Percentiles rank a stretch among this genome's conserved stretches.
Evolutionary conservation across 2,888 invertebrate species (phyloP).

Genomic region (Cheilosia soror): DNA sequence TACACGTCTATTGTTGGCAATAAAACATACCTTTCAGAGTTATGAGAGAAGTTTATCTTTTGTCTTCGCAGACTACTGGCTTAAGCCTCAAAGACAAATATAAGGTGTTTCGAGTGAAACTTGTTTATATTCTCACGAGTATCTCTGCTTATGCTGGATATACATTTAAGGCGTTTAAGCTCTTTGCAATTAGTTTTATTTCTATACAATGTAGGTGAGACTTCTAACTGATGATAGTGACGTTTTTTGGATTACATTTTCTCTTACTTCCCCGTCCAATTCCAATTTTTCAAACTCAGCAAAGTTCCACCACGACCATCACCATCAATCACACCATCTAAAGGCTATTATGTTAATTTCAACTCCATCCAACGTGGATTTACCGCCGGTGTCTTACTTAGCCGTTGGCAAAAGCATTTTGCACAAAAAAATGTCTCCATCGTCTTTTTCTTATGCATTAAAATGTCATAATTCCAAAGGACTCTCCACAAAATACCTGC

Average conservation of each 20-base stretch:
- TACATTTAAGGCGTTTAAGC: conserved; percentile 50
- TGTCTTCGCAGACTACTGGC: conserved; percentile 31
- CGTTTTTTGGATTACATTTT: not conserved
- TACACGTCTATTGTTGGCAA: conserved; percentile 51
- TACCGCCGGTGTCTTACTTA: conserved; percentile 11
- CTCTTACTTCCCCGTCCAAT: not conserved
- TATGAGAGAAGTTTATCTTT: conserved; percentile 68
- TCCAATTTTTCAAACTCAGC: not conserved
- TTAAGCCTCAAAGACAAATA: conserved; percentile 61
- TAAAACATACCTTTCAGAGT: conserved; percentile 46
- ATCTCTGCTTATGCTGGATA: conserved; percentile 30
- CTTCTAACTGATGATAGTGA: not conserved
- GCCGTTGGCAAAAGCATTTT: not conserved
- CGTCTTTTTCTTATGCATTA: conserved; percentile 30
- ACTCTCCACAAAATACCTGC: conserved; percentile 33
- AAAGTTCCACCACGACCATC: not conserved
- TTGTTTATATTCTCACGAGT: conserved; percentile 36
- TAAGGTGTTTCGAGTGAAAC: conserved; percentile 47
- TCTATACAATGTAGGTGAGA: not conserved
- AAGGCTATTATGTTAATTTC: conserved; percentile 45
- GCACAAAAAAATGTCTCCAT: not conserved
- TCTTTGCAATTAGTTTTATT: conserved; percentile 19
- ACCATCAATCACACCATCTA: conserved; percentile 45
- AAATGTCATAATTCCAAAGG: conserved; percentile 66
- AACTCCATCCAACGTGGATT: conserved; percentile 12